Evolutionary conservation across 2,888 invertebrate genomes (phyloP).

Genomic region (Holacanthella duospinosa): DNA sequence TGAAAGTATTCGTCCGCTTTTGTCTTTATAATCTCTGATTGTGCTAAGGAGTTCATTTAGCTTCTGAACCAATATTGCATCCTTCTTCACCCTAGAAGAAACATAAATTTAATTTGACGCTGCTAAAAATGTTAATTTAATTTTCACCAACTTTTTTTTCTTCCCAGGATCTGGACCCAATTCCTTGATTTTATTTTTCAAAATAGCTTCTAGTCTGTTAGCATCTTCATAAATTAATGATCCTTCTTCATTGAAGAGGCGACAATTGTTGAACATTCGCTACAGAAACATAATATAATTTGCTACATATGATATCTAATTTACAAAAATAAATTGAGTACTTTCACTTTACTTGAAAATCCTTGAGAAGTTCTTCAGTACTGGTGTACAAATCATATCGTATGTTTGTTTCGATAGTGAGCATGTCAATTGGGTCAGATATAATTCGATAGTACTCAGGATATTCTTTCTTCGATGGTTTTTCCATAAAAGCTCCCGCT

Average conservation of each 20-base stretch:
- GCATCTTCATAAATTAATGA: slow-evolving; percentile 94
- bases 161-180: slow-evolving; percentile 49
- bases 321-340: slow-evolving; percentile 11
- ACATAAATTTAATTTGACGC: neutral
- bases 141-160: slow-evolving; percentile 25
- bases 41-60: slow-evolving; percentile 77
- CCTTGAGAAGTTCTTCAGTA: slow-evolving; percentile 51
- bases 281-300: slow-evolving; percentile 45
- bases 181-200: slow-evolving; percentile 72
- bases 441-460: slow-evolving; percentile 94
- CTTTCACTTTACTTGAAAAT: slow-evolving; percentile 47
- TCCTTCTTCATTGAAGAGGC: slow-evolving; percentile 91
- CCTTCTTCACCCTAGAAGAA: slow-evolving; percentile 36
- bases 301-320: too few species aligned
- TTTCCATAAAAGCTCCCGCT: slow-evolving; percentile 87
- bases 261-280: slow-evolving; percentile 95
- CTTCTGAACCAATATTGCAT: slow-evolving; percentile 57
- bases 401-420: slow-evolving; percentile 83
- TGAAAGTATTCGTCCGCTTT: slow-evolving; percentile 80
- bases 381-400: slow-evolving; percentile 56
- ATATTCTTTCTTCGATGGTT: slow-evolving; percentile 87
- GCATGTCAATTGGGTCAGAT: slow-evolving; percentile 85
- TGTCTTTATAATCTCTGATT: slow-evolving; percentile 76
- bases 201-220: slow-evolving; percentile 68
- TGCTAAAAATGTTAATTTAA: neutral